Conservation (phyloP, 2,113 vertebrate species). For the Rhizomys pruinosus region DNA sequence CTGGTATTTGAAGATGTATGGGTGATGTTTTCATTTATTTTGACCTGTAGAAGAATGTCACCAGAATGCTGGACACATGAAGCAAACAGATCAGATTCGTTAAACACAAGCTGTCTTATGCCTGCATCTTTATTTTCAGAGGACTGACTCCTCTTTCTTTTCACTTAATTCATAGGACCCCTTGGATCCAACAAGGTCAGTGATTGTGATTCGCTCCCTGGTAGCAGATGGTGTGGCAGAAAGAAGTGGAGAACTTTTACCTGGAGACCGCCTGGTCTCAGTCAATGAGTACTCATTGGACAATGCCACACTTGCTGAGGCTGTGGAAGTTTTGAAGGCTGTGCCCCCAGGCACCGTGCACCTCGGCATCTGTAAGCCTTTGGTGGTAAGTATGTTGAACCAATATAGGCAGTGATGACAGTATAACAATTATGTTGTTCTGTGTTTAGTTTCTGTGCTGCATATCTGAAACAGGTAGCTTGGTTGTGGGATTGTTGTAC, state of each 20-base stretch:
- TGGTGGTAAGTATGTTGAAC: slow-evolving; percentile 88
- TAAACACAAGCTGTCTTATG: not conserved
- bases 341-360: slow-evolving; percentile 89
- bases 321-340: slow-evolving; percentile 94
- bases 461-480: not conserved
- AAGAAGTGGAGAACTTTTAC: slow-evolving; percentile 87
- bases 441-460: not conserved
- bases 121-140: not conserved
- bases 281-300: slow-evolving; percentile 92
- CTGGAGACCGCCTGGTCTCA: slow-evolving; percentile 94
- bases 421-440: not conserved
- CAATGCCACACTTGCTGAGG: slow-evolving; percentile 87
- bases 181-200: slow-evolving; percentile 91
- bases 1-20: not conserved
- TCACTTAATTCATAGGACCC: slow-evolving; percentile 92
- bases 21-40: not conserved
- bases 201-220: slow-evolving; percentile 96
- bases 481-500: not conserved
- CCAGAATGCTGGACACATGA: not conserved
- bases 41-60: not conserved
- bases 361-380: slow-evolving; percentile 95
- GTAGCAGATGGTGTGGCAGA: slow-evolving; percentile 92
- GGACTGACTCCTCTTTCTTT: slow-evolving; percentile 62
- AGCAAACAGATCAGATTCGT: not conserved
- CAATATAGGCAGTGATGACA: not conserved